phyloP scores from a whole-genome alignment of 2,888 invertebrate genomes.

The Serrognathus titanus region DNA sequence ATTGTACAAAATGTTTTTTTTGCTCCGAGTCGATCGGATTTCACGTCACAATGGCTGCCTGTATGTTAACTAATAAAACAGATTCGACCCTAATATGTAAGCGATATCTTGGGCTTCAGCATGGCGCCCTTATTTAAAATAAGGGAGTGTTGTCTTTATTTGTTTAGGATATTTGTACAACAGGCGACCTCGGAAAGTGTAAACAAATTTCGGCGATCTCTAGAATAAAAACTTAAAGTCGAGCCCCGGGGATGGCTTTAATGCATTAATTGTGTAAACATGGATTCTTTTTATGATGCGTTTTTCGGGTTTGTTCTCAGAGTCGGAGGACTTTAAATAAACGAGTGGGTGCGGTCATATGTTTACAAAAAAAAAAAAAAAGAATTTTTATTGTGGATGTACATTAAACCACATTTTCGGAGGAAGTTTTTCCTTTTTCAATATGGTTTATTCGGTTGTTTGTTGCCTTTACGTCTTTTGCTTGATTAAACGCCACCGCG shows the following conservation, averaged over 20 bases:
- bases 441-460: too few species aligned
- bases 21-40: conserved; percentile 3
- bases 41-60: conserved; percentile 9
- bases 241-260: conserved; percentile 21
- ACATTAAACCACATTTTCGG: too few species aligned
- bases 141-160: conserved; percentile 41
- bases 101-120: conserved; percentile 27
- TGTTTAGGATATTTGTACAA: conserved; percentile 42
- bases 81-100: conserved; percentile 19
- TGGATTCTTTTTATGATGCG: conserved; percentile 12
- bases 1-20: too few species aligned
- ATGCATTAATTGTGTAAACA: conserved; percentile 31
- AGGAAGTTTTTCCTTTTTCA: too few species aligned
- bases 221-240: conserved; percentile 16
- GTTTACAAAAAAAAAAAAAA: too few species aligned
- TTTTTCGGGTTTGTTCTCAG: not conserved
- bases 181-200: conserved; percentile 39
- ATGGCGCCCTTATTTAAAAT: conserved; percentile 30
- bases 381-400: too few species aligned
- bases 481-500: too few species aligned
- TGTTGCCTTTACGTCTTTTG: too few species aligned
- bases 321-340: not conserved
- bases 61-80: conserved; percentile 15
- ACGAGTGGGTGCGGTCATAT: not conserved
- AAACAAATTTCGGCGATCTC: conserved; percentile 37